Base-by-base conservation (phyloP, 2,888 invertebrate species). In the Spodoptera picta region DNA sequence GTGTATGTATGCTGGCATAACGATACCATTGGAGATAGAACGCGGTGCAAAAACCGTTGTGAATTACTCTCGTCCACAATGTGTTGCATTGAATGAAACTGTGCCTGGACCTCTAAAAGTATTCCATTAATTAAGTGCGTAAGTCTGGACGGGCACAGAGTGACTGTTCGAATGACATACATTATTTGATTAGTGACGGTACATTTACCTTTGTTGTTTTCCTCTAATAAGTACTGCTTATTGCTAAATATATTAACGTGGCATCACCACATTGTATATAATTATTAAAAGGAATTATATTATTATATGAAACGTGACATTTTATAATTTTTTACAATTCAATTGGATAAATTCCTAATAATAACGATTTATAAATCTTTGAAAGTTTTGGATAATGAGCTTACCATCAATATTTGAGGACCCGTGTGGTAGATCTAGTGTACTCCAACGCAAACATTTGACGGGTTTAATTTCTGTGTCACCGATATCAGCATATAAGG, bases 401-500 rank as follows among this genome's bases (percentile, higher is more conserved):
- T 42, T 76, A 78, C 77, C 73, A 60, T 54, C n/a, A 3, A n/a
- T 19, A n/a, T 49, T 82, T 42, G 86, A 47, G n/a, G 66, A 83
- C 61, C 76, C 86, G 58, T 84, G 82, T 24, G 87, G 85, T 55
- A 87, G 74, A 24, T 88, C 86, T 51, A 90, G 64, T 12, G 92
- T 89, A 80, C 89, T 92, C 90, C 92, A 90, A 53, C 90, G 88
- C 49, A 89, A 72, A 45, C 83, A 84, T 75, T 90, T 91, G n/a
- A 75, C 66, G 56, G 85, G 81, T 73, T 83, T 89, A 53, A 77
- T 81, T 31, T 77, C 76, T 27, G 73, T 50, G 48, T 74, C 76
- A 65, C 68, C 80, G 7, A 78, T 77, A 41, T 82, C 84, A 24
- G 72, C 72, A 42, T 68, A 70, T 60, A 91, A 79, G n/a, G 91